Base-by-base conservation (phyloP, 2,113 vertebrate species). In the Antennarius striatus region DNA sequence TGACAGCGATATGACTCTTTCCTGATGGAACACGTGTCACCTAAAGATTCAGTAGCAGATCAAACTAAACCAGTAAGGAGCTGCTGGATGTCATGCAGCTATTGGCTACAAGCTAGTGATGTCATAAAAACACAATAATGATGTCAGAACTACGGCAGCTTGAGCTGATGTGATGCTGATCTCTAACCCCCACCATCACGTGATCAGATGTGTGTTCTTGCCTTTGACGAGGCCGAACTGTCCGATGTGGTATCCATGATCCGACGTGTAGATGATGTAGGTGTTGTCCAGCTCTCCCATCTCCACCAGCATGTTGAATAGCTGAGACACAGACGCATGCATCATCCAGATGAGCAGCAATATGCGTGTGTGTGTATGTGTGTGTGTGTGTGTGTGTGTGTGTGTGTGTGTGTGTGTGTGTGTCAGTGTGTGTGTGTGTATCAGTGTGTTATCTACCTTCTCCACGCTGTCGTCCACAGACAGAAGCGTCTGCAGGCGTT, bases 161-260 rank as follows among this genome's bases (percentile, higher is more conserved):
- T 1, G 32, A 36, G 32, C 4, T 36, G 32, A 5, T 3, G 5
- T 36, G 32, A 36, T 36, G 32, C 32, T 36, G 7, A 36, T 7
- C 4, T 36, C 32, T 7, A 1, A 1, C 32, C 32, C 42, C 42
- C 42, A 43, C 42, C 42, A 11, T 3, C 11, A 43, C 6, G 7
- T 43, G 9, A 10, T 43, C 11, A 43, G 42, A 36, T 36, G 32
- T 4, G 6, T 3, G 10, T 11, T 43, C 45, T n/a, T 47, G 68
- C 97, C 97, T 90, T 99, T 99, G 61, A 99, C 96, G 64, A 98
- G 92, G n/a, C 96, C 96, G 7, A 99, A 99, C 90, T 98, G 96
- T 63, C 97, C 96, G 28, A 99, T 97, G 86, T 99, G 97, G 85
- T 99, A 98, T 10, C 97, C 97, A 1, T 99, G 97, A 77, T 99